Evolutionary conservation across 2,888 invertebrate genomes (phyloP).

Genomic region (Pyrrhosoma nymphula): DNA sequence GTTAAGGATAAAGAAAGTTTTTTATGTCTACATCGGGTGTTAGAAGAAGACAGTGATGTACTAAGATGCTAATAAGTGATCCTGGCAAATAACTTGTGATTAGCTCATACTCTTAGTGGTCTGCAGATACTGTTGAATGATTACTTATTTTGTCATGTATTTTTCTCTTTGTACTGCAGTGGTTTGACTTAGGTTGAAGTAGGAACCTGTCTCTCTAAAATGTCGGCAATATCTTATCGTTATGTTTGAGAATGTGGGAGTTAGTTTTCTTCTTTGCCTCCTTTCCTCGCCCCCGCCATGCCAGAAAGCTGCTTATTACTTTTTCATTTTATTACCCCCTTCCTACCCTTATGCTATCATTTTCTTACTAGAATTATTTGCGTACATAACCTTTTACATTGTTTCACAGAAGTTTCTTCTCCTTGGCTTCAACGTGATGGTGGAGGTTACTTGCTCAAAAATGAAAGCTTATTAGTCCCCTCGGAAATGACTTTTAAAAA

Average conservation of each 20-base stretch:
- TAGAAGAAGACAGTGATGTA: too few relatives aligned
- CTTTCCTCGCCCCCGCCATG: not conserved
- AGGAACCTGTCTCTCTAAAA: not conserved
- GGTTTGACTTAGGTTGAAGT: not conserved
- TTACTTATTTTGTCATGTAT: not conserved
- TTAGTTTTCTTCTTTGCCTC: not conserved
- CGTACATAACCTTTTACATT: not conserved
- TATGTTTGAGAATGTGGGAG: not conserved
- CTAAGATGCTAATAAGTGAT: too few relatives aligned
- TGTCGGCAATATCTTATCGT: not conserved
- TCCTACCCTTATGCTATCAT: not conserved
- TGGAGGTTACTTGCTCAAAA: not conserved
- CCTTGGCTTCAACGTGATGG: not conserved
- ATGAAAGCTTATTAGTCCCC: not conserved
- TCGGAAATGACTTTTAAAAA: constrained; percentile 1
- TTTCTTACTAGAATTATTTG: not conserved
- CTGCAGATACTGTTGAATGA: too few relatives aligned
- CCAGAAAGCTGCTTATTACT: not conserved
- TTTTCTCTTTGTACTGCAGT: not conserved
- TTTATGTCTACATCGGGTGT: too few relatives aligned
- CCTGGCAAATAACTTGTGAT: too few relatives aligned
- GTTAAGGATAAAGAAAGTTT: too few relatives aligned
- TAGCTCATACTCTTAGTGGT: too few relatives aligned
- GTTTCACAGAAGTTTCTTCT: not conserved
- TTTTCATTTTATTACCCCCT: not conserved